phyloP scores from a whole-genome alignment of 2,888 invertebrate genomes.

The Carcina quercana region DNA sequence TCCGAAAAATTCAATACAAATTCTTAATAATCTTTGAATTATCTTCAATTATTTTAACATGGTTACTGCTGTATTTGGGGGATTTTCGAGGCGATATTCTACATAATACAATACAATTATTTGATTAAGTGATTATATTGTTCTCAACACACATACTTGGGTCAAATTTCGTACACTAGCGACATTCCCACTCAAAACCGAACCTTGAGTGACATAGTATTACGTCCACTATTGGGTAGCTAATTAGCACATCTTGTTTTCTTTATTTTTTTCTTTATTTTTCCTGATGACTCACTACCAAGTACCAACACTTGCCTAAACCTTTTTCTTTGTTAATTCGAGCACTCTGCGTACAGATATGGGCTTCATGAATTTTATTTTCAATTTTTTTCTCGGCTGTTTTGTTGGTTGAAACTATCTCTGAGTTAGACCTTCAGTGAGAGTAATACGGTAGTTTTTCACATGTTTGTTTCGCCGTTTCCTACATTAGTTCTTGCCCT shows the following conservation, averaged over 20 bases:
- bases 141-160: too few species aligned
- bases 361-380: conserved; percentile 8
- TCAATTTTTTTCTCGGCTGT: conserved; percentile 1
- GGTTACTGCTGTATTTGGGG: conserved; percentile 11
- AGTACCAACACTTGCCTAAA: background rate
- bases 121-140: too few species aligned
- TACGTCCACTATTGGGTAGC: background rate
- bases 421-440: background rate
- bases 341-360: conserved; percentile 3
- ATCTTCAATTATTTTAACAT: conserved; percentile 14
- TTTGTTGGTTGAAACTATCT: too few species aligned
- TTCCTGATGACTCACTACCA: background rate
- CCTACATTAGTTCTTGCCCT: conserved; percentile 4
- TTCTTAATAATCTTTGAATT: conserved; percentile 19
- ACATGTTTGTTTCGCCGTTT: conserved; percentile 4
- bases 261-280: conserved; percentile 2
- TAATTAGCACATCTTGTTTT: conserved; percentile 2
- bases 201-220: conserved; percentile 1
- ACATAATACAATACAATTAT: too few species aligned
- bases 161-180: conserved; percentile 6
- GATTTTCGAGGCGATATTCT: conserved; percentile 4
- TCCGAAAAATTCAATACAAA: too few species aligned
- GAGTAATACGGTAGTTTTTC: conserved; percentile 2
- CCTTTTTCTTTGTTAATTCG: background rate
- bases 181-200: conserved; percentile 2